These are phyloP conservation scores for Drosophila hamatofila DNA, from an alignment of 2,888 invertebrate genomes.

Conservation along the genomic window DNA sequence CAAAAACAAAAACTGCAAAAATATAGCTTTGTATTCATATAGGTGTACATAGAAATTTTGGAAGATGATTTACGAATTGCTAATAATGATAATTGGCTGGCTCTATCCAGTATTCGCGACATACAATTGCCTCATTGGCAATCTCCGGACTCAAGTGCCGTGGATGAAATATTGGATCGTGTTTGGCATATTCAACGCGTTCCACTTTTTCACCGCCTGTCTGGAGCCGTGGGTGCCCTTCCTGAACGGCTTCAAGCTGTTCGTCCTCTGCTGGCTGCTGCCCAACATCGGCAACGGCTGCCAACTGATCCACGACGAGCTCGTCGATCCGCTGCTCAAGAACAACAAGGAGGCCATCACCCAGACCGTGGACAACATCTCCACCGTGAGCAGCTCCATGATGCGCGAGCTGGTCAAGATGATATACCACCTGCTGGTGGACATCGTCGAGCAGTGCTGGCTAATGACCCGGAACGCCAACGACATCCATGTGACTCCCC, in stretches of 20 bases:
- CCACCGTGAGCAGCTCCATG: slow-evolving; percentile 6
- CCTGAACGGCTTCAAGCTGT: slow-evolving; percentile 98
- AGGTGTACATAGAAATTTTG: slow-evolving; percentile 6
- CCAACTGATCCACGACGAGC: slow-evolving; percentile 95
- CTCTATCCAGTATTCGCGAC: slow-evolving; percentile 95
- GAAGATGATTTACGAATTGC: slow-evolving; percentile 41
- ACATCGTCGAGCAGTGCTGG: slow-evolving; percentile 43
- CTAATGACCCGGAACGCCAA: slow-evolving; percentile 23
- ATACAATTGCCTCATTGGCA: slow-evolving; percentile 95
- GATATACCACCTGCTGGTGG: slow-evolving; percentile 22
- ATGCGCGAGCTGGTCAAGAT: slow-evolving; percentile 36
- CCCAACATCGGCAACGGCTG: slow-evolving; percentile 97
- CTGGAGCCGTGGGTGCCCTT: slow-evolving; percentile 97
- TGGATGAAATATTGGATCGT: slow-evolving; percentile 99
- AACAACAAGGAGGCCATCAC: slow-evolving; percentile 90
- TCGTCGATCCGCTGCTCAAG: slow-evolving; percentile 96
- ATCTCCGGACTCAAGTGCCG: slow-evolving; percentile 88
- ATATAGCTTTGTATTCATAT: not conserved
- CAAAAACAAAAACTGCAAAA: not conserved
- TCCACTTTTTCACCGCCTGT: slow-evolving; percentile 96
- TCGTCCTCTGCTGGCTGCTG: slow-evolving; percentile 96
- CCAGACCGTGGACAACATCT: not conserved
- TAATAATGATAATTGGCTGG: slow-evolving; percentile 91
- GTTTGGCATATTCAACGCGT: slow-evolving; percentile 95
- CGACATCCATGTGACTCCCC: slow-evolving; percentile 34